phyloP scores from a whole-genome alignment of 35 echinoderm and acorn worm genomes.

The Apostichopus japonicus region DNA sequence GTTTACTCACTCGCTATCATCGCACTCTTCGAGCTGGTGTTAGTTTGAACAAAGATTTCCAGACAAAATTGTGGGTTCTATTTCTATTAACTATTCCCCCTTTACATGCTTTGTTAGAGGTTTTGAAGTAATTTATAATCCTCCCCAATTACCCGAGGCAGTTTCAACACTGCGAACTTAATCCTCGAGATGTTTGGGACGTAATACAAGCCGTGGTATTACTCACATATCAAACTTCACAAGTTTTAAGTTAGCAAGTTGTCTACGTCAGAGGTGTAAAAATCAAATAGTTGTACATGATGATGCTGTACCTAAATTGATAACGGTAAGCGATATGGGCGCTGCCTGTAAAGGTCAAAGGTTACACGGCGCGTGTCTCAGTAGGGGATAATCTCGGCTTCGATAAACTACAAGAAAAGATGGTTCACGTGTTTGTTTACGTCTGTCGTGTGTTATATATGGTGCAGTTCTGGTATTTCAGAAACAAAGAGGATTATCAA shows the following conservation, averaged over 20 bases:
- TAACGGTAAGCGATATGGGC: slow-evolving; percentile 15
- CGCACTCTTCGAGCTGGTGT: not conserved
- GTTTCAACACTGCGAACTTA: not conserved
- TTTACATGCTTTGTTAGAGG: not conserved
- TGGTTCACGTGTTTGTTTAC: not conserved
- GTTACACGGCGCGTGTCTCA: slow-evolving; percentile 22
- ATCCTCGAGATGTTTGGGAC: not conserved
- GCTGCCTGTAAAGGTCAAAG: slow-evolving; percentile 11
- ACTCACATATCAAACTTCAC: not conserved
- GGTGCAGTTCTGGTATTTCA: not conserved
- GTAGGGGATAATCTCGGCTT: slow-evolving; percentile 25
- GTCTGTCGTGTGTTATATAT: slow-evolving; percentile 8
- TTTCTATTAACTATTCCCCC: not conserved
- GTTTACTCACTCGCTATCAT: not conserved
- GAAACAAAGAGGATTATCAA: slow-evolving; percentile 6
- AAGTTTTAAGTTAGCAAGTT: not conserved
- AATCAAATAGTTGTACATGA: not conserved
- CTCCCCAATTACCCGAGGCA: not conserved
- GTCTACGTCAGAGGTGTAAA: slow-evolving; percentile 16
- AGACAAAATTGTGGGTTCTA: not conserved
- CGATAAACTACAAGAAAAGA: not conserved
- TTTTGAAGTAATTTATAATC: slow-evolving; percentile 25
- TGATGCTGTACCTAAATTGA: not conserved
- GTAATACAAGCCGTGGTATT: not conserved
- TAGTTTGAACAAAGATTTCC: slow-evolving; percentile 5